Evolutionary conservation across 1,140 invertebrate genomes (phyloP).

Genomic region (Kradibia gibbosae): DNA sequence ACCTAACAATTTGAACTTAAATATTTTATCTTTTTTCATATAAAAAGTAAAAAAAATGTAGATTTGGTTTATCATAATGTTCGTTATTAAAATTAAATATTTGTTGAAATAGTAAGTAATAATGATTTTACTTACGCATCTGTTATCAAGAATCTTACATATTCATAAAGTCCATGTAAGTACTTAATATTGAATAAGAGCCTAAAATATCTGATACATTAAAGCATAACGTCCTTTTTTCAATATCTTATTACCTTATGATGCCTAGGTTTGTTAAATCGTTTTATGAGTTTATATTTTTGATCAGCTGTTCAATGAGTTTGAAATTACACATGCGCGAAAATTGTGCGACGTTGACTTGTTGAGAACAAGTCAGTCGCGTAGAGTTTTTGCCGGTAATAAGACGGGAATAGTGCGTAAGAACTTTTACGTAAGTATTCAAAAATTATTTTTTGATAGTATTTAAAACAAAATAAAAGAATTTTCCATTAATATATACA

Average conservation of each 20-base stretch:
- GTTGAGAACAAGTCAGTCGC: not conserved
- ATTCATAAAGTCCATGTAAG: too few relatives aligned
- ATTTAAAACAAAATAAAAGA: not conserved
- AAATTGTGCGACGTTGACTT: not conserved
- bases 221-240: too few relatives aligned
- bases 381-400: constrained; percentile 24
- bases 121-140: not conserved
- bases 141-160: not conserved
- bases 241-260: too few relatives aligned
- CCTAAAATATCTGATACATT: too few relatives aligned
- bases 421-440: constrained; percentile 16
- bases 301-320: not conserved
- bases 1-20: too few relatives aligned
- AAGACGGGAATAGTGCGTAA: not conserved
- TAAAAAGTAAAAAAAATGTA: too few relatives aligned
- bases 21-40: too few relatives aligned
- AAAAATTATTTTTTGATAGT: not conserved
- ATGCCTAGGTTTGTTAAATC: too few relatives aligned
- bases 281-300: not conserved
- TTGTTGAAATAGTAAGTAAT: too few relatives aligned
- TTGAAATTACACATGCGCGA: not conserved
- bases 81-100: too few relatives aligned
- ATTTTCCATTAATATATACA: not conserved
- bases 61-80: too few relatives aligned
- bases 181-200: too few relatives aligned